phyloP scores from a whole-genome alignment of 2,888 invertebrate genomes.

The Panopea generosa region DNA sequence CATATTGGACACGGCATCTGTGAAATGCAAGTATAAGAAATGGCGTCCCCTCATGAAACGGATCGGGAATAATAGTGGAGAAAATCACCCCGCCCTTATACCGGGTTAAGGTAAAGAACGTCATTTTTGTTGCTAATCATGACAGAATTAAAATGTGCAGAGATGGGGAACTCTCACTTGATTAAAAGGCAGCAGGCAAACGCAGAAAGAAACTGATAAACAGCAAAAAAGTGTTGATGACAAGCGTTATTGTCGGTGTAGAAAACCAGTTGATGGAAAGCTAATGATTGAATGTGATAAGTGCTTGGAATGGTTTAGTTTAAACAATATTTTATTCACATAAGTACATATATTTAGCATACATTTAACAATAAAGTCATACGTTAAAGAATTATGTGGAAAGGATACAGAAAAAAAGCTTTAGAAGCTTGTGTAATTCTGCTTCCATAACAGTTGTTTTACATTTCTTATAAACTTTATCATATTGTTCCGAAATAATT shows the following conservation, averaged over 20 bases:
- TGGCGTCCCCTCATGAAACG: too few species aligned
- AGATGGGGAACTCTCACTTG: background rate
- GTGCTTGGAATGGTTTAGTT: constrained; percentile 13
- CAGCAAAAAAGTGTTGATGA: too few species aligned
- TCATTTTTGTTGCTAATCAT: background rate
- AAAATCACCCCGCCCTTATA: background rate
- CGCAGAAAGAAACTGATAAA: background rate
- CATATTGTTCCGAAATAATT: too few species aligned
- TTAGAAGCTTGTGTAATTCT: too few species aligned
- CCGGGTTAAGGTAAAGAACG: background rate
- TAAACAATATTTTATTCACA: too few species aligned
- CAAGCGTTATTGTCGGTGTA: background rate
- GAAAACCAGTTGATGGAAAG: background rate
- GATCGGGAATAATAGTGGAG: background rate
- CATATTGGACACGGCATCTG: background rate
- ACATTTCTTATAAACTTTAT: too few species aligned
- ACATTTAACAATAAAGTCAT: too few species aligned
- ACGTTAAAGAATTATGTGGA: too few species aligned
- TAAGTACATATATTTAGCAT: too few species aligned
- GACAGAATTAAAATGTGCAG: constrained; percentile 4
- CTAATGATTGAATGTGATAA: constrained; percentile 15
- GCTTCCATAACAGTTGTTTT: too few species aligned
- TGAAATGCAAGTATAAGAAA: too few species aligned
- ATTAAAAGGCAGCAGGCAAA: background rate
- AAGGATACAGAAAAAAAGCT: too few species aligned